These are phyloP conservation scores for Nibea coibor DNA, from an alignment of 2,113 vertebrate genomes.

Conservation along the genomic window DNA sequence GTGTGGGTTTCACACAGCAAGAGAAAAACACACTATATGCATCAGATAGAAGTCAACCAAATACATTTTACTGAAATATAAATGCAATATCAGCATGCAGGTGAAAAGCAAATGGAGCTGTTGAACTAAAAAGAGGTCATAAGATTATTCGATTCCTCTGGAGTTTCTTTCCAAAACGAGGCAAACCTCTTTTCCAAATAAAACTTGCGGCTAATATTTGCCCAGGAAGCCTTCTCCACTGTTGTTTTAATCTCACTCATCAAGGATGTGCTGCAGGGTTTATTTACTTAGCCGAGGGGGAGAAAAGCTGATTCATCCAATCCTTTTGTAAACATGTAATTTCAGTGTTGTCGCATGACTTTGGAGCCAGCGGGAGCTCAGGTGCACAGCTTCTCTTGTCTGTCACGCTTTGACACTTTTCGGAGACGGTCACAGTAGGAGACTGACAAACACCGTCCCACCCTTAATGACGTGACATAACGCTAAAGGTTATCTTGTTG, in stretches of 20 bases:
- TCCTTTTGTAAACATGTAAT: constrained; percentile 69
- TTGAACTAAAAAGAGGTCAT: neutral
- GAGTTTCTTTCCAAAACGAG: constrained; percentile 37
- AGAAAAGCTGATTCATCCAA: constrained; percentile 41
- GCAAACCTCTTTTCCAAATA: constrained; percentile 79
- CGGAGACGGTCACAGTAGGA: neutral
- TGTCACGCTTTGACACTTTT: neutral
- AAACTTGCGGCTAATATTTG: constrained; percentile 77
- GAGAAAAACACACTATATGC: neutral
- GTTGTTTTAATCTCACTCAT: constrained; percentile 67
- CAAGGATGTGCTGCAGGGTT: constrained; percentile 75
- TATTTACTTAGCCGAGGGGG: constrained; percentile 59
- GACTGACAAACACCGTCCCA: constrained; percentile 21
- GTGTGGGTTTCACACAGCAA: constrained; percentile 60
- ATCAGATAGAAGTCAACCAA: neutral
- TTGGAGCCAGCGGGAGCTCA: constrained; percentile 37
- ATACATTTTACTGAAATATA: neutral
- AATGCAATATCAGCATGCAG: neutral
- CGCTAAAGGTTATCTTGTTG: constrained; percentile 25
- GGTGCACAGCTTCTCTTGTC: constrained; percentile 13
- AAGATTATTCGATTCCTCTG: constrained; percentile 6
- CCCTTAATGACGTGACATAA: constrained; percentile 12
- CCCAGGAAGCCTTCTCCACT: constrained; percentile 57
- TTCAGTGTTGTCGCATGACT: constrained; percentile 28
- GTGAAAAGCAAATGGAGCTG: neutral